Evolutionary conservation across 1,140 invertebrate genomes (phyloP), one percentile per base, ranked within the genome.

Genomic region (Vollenhovia emeryi): DNA sequence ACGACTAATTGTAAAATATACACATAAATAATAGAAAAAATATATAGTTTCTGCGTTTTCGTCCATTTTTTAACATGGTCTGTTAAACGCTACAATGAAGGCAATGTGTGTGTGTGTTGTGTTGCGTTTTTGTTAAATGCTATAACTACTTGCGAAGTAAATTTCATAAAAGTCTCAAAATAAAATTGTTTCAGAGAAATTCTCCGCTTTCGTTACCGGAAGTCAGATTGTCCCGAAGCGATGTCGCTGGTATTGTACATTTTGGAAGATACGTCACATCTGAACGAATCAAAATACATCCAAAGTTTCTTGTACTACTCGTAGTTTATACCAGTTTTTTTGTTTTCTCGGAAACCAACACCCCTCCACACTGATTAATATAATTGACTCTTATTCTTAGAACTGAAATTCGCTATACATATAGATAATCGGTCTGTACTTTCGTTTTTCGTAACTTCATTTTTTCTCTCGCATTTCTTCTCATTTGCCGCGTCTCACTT

Each of bases 381-480:
- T 90, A 90, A 90, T 90, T 90, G 88, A 89, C 87, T 90, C 88
- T 87, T 85, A 90, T 89, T 36, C 27, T 86, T 86, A 89, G 69
- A 90, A 90, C 59, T 80, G 79, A 89, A 90, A 82, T 71, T 84
- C 45, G 64, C 73, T 85, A 85, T 69, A 85, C 52, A 85, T 85
- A 30, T 86, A 82, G 45, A 87, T 79, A 85, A 75, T 89, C 71
- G 50, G 69, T 73, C 43, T 74, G 50, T 89, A 89, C 88, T 89
- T 89, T 90, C 88, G 75, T 89, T 76, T 73, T 69, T 75, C 40
- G 68, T 48, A 24, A 45, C 27, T 78, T 71, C 66, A 64, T 71
- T 68, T 68, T 57, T 55, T 69, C 40, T 33, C 18, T 21, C 33
- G 1, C 15, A 30, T 60, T n/a, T n/a, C n/a, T n/a, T 60, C 64